Conservation (phyloP, 1,140 invertebrate genomes). For the Cryptotermes secundus region DNA sequence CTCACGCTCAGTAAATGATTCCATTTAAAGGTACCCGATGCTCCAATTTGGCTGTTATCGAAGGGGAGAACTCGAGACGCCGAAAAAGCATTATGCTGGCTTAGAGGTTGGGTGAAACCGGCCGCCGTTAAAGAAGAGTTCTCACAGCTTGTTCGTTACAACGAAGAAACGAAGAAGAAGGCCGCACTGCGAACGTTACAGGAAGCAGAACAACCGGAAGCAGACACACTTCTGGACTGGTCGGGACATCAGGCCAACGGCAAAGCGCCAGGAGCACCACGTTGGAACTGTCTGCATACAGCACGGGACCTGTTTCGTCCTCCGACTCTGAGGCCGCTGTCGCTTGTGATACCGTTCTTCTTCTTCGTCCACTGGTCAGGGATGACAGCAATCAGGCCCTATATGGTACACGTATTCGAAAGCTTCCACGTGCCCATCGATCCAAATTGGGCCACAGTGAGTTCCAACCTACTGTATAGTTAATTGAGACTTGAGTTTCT, state of each 20-base stretch:
- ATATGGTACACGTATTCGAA: conserved; percentile 55
- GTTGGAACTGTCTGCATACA: conserved; percentile 23
- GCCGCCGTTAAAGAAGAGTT: conserved; percentile 52
- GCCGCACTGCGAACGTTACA: not conserved
- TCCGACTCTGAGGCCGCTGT: conserved; percentile 52
- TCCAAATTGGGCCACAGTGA: conserved; percentile 50
- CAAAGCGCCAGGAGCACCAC: not conserved
- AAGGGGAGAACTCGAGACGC: conserved; percentile 53
- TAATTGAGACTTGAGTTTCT: too few species aligned
- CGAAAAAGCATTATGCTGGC: conserved; percentile 50
- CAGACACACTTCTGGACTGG: not conserved
- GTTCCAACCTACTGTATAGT: conserved; percentile 26
- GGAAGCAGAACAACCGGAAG: not conserved
- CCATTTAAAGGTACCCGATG: conserved; percentile 59
- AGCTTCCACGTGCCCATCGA: conserved; percentile 51
- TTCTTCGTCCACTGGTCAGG: conserved; percentile 53
- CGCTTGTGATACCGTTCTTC: conserved; percentile 52
- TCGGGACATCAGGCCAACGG: not conserved
- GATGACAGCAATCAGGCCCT: conserved; percentile 58
- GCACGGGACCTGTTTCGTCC: conserved; percentile 50
- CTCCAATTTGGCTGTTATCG: conserved; percentile 62
- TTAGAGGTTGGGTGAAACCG: conserved; percentile 53
- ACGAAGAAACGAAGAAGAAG: conserved; percentile 36
- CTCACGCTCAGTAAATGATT: too few species aligned
- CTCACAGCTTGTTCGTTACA: conserved; percentile 38